Percentiles rank a stretch among this genome's conserved stretches.
phyloP scores from a whole-genome alignment of 2,888 invertebrate species.

The Falcaria lacertinaria region DNA sequence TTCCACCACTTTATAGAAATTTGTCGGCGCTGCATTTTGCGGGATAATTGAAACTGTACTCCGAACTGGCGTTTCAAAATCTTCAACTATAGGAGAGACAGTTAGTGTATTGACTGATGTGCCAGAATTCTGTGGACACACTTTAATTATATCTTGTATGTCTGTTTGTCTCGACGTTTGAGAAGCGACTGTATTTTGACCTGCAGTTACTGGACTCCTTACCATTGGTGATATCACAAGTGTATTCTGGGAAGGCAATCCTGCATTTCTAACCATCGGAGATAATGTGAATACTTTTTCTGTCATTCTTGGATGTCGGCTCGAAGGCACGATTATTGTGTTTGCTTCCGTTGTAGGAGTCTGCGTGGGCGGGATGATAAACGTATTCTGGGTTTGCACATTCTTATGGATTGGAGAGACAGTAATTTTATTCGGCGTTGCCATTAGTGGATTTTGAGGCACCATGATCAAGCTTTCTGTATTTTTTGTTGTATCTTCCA shows the following conservation, averaged over 20 bases:
- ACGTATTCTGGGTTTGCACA: background rate
- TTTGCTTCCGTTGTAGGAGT: background rate
- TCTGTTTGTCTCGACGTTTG: no score
- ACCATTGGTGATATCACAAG: no score
- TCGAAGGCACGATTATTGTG: background rate
- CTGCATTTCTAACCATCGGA: background rate
- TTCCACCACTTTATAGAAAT: slow-evolving; percentile 36
- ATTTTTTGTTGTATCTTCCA: background rate
- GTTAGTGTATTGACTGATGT: background rate
- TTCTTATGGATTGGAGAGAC: background rate
- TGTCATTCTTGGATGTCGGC: background rate
- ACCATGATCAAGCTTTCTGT: background rate
- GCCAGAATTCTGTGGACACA: background rate
- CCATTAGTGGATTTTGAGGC: background rate
- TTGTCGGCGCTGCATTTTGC: slow-evolving; percentile 4
- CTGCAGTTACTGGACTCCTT: no score
- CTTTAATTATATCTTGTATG: background rate
- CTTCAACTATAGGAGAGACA: background rate
- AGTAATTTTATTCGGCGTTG: background rate
- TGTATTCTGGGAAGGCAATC: background rate
- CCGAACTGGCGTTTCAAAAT: no score
- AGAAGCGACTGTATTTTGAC: no score
- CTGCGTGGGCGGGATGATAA: background rate
- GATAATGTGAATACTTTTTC: background rate
- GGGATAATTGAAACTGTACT: background rate